Base-by-base conservation (phyloP, 2,797 vertebrate genomes). In the Chelonia mydas region DNA sequence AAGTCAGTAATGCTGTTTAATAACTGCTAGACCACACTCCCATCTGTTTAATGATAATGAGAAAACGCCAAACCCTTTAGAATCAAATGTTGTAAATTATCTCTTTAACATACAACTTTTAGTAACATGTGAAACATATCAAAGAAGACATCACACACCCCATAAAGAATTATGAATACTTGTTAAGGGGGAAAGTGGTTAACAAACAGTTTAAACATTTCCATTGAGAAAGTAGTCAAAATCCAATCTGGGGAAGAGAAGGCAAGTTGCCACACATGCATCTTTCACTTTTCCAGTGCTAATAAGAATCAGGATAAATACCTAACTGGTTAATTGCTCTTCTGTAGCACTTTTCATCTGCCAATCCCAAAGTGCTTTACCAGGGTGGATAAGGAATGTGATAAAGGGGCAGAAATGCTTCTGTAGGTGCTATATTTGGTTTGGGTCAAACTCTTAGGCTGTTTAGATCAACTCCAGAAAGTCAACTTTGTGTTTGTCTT, bases 401-500 rank as follows among this genome's bases (percentile, higher is more conserved):
- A 65, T 77, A 51, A 72, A 92, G 65, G 28, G 88, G 82, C 84
- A 91, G 49, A 86, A 74, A 28, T 85, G 61, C 55, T 92, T 90
- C 84, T 81, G 28, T 79, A 59, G 55, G 28, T 93, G 77, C 88
- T 91, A 45, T 47, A 57, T 17, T 45, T 94, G 85, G 11, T 87
- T 87, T 74, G 84, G 74, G 76, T 16, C 68, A 81, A 89, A 13
- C 49, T 76, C 25, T 6, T 83, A 1, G 0, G 3, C 74, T 91
- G 2, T 31, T 6, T 59, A 51, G 65, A 65, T 90, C 12, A 84
- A 76, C 87, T 91, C 23, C 88, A 89, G 93, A 81, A 81, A 53
- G 25, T 41, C 90, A 97, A 76, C 93, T 91, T 6, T 94, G 51
- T 96, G 94, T 95, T 77, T 94, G 49, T 96, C 84, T 83, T 90